A percentile compares a stretch with the other conserved stretches of the same genome.
Conservation (phyloP, 2,113 vertebrate species). For the Sigmodon hispidus region DNA sequence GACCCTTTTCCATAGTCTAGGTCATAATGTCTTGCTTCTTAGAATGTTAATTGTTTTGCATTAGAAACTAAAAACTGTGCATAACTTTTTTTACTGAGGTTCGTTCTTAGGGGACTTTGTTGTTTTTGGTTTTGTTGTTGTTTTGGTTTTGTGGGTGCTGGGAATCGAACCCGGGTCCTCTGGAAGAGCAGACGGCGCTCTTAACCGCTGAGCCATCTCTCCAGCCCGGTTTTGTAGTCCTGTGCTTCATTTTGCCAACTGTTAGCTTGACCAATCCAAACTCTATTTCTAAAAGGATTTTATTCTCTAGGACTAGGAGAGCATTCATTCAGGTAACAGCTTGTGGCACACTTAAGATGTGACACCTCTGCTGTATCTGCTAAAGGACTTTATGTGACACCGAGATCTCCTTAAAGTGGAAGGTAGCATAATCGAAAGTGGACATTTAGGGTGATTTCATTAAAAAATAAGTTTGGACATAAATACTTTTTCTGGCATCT, state of each 20-base stretch:
- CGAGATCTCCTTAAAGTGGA: not conserved
- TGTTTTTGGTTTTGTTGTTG: not conserved
- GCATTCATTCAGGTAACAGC: not conserved
- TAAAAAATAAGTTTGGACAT: not conserved
- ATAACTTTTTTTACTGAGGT: not conserved
- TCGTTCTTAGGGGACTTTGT: too few relatives aligned
- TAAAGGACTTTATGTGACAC: not conserved
- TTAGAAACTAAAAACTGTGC: not conserved
- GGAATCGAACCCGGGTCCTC: too few relatives aligned
- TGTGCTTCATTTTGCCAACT: constrained; percentile 16
- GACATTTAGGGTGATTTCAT: not conserved
- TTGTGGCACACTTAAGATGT: not conserved
- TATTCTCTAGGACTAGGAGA: not conserved
- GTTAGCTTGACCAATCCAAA: not conserved
- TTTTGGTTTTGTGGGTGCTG: not conserved
- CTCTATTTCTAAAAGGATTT: not conserved
- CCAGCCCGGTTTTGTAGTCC: not conserved
- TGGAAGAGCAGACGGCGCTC: too few relatives aligned
- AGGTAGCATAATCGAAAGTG: not conserved
- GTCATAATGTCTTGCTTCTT: constrained; percentile 9
- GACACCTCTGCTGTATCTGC: not conserved
- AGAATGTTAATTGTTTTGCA: not conserved
- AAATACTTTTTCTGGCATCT: not conserved
- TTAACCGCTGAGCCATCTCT: too few relatives aligned
- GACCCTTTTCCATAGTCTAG: not conserved